Evolutionary conservation across 2,797 vertebrate species (phyloP), one percentile per base, ranked within the genome.

Genomic region (Myotis myotis): DNA sequence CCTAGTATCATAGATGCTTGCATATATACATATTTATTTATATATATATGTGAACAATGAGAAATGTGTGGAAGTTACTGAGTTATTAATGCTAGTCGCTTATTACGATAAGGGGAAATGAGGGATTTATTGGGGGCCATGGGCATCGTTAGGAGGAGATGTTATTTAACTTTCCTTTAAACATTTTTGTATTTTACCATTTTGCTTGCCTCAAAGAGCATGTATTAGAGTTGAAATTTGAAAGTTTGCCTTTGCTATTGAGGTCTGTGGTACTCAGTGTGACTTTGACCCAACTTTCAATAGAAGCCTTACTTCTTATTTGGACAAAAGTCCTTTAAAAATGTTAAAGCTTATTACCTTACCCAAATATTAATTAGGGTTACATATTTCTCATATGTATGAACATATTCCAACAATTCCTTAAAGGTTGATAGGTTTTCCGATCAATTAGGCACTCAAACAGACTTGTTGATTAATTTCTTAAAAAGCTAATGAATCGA

Each of bases 401-500:
- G 17, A 79, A 92, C 84, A 62, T 95, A 22, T 85, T 94, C n/a
- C 49, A 96, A 64, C 28, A 93, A 89, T 74, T 95, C 75, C 82
- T 82, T 93, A 88, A 90, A 84, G 11, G 38, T 90, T 95, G 95
- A 95, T 92, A 13, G 15, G 8, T 79, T 95, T 97, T 93, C 15
- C 8, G 15, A 20, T 92, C 87, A 94, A 47, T 86, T 86, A 86
- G n/a, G 72, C 53, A 88, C 82, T 96, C 68, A 94, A 89, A 96
- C 87, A 36, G 57, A 51, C 38, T 70, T 95, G 93, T 72, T 93
- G 94, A 96, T 96, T 89, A 91, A 51, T 66, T 93, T 93, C 95
- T 92, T 17, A 25, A 94, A 95, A 97, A 93, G 92, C 51, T 75
- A 91, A 97, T 78, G 83, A 96, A 93, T 90, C 20, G 41, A 91